phyloP scores from a whole-genome alignment of 2,888 invertebrate genomes.

The Ptilodon capucinus region DNA sequence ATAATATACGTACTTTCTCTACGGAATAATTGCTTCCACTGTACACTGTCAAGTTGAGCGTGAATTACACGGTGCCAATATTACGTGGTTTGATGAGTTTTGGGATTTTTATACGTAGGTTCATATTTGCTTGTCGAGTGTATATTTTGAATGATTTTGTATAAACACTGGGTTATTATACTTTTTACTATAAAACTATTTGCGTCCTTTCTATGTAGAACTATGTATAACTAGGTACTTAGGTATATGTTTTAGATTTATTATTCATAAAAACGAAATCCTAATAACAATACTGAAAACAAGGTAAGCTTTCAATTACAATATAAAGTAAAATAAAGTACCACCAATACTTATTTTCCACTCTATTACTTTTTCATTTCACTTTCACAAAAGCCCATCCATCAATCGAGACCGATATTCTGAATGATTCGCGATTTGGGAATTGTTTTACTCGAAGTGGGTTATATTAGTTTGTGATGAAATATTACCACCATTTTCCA shows the following conservation, averaged over 20 bases:
- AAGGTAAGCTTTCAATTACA: background rate
- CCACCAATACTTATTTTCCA: slow-evolving; percentile 3
- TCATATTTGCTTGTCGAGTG: background rate
- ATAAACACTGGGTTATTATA: too few relatives aligned
- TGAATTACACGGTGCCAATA: slow-evolving; percentile 28
- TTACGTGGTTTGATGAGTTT: slow-evolving; percentile 20
- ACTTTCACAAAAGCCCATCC: slow-evolving; percentile 9
- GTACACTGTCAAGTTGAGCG: slow-evolving; percentile 29
- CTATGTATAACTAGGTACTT: too few relatives aligned
- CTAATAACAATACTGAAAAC: background rate
- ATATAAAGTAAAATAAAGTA: background rate
- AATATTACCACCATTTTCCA: background rate
- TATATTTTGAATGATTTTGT: too few relatives aligned
- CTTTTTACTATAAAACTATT: too few relatives aligned
- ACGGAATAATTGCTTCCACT: slow-evolving; percentile 43
- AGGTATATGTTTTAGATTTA: too few relatives aligned
- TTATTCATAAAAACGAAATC: background rate
- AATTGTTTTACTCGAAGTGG: slow-evolving; percentile 2
- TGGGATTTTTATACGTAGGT: slow-evolving; percentile 18
- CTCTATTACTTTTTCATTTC: slow-evolving; percentile 11
- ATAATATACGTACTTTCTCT: slow-evolving; percentile 50
- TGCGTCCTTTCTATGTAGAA: too few relatives aligned
- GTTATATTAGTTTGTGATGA: background rate
- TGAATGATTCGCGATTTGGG: slow-evolving; percentile 12
- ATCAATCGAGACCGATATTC: slow-evolving; percentile 14